phyloP scores from a whole-genome alignment of 2,888 invertebrate genomes.

The Phoenoteleia sp. region DNA sequence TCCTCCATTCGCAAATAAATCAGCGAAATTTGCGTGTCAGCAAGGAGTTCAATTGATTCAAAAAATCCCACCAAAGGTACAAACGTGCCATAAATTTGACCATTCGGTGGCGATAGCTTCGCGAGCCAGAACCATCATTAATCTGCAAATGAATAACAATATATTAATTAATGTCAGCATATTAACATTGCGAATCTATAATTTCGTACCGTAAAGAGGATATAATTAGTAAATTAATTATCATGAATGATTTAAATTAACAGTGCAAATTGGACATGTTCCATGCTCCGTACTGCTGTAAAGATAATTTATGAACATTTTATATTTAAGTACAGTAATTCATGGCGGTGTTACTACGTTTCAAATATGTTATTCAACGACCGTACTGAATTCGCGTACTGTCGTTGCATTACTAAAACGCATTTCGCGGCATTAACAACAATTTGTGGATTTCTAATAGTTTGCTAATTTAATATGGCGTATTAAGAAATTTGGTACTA shows the following conservation, averaged over 20 bases:
- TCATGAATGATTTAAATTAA: conserved; percentile 8
- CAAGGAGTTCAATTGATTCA: conserved; percentile 7
- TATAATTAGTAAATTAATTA: conserved; percentile 21
- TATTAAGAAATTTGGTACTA: too few relatives aligned
- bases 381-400: conserved; percentile 10
- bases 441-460: conserved; percentile 14
- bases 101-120: too few relatives aligned
- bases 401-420: neutral
- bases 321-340: conserved; percentile 38
- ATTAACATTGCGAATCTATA: too few relatives aligned
- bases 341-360: conserved; percentile 14
- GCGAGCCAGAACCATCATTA: too few relatives aligned
- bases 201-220: neutral
- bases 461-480: conserved; percentile 32
- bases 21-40: conserved; percentile 14
- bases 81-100: conserved; percentile 16
- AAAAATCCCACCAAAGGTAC: neutral
- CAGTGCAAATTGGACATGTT: conserved; percentile 11
- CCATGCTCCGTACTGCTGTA: neutral
- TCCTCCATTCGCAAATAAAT: conserved; percentile 5
- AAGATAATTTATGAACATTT: conserved; percentile 47
- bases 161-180: too few relatives aligned
- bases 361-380: conserved; percentile 6
- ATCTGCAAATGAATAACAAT: too few relatives aligned
- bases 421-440: conserved; percentile 18